A percentile compares a stretch with the other conserved stretches of the same genome.
phyloP scores from a whole-genome alignment of 2,888 invertebrate species.

The Corbicula japonica region DNA sequence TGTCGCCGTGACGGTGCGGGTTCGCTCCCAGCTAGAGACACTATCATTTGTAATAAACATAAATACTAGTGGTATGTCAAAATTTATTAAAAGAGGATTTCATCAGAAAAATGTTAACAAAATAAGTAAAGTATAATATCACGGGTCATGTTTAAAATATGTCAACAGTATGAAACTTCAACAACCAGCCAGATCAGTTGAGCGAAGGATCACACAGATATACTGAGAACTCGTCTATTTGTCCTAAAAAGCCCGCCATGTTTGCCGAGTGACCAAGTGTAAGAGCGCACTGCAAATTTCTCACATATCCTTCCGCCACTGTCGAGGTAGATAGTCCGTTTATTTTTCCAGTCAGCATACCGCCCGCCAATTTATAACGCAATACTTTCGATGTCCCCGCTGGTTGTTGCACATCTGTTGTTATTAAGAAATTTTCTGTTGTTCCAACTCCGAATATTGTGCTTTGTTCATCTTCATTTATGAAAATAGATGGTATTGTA shows the following conservation, averaged over 20 bases:
- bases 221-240: background rate
- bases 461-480: background rate
- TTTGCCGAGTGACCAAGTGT: background rate
- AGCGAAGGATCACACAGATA: slow-evolving; percentile 22
- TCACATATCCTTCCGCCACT: background rate
- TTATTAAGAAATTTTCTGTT: background rate
- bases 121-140: too few species aligned
- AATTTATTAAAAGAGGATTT: too few species aligned
- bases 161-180: too few species aligned
- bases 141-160: too few species aligned
- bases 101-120: too few species aligned
- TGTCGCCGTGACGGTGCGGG: too few species aligned
- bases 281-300: slow-evolving; percentile 17
- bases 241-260: background rate
- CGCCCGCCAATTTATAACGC: background rate
- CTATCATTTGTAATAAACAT: too few species aligned
- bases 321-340: background rate
- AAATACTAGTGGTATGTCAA: too few species aligned
- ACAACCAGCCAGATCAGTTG: too few species aligned
- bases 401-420: background rate
- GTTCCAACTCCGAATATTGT: slow-evolving; percentile 7
- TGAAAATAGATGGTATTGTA: background rate
- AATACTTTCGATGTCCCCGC: background rate
- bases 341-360: background rate
- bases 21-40: too few species aligned